Percentiles rank a stretch among this genome's conserved stretches.
phyloP scores from a whole-genome alignment of 1,140 invertebrate genomes.

The Pseudachorutes palmiensis region DNA sequence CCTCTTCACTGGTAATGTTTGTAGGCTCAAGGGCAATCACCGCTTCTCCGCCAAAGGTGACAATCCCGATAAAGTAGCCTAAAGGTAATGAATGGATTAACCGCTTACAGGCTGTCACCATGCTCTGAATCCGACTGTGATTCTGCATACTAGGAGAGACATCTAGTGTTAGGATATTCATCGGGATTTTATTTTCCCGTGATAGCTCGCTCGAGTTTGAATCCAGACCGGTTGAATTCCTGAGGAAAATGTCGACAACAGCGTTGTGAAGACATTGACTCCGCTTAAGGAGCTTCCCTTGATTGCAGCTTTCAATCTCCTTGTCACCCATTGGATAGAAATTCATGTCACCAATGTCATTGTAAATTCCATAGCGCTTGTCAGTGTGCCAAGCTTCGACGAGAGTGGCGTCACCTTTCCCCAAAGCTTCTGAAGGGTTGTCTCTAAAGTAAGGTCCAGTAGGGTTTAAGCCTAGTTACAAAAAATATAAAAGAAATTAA shows the following conservation, averaged over 20 bases:
- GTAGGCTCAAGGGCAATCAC: neutral
- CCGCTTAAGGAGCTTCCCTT: neutral
- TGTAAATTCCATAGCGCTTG: conserved; percentile 11
- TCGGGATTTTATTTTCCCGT: neutral
- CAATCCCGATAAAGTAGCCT: conserved; percentile 7
- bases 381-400: conserved; percentile 1
- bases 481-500: neutral
- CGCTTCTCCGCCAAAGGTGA: conserved; percentile 1
- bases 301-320: neutral
- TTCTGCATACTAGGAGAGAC: conserved; percentile 20
- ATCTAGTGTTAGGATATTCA: conserved; percentile 17
- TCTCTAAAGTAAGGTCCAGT: neutral
- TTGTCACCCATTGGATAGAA: conserved; percentile 3
- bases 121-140: conserved; percentile 5
- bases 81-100: conserved; percentile 2
- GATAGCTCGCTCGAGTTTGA: neutral
- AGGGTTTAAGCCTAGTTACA: neutral
- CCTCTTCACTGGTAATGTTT: neutral
- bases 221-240: neutral
- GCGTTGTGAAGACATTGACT: neutral
- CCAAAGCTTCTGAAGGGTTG: neutral
- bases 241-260: neutral
- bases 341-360: conserved; percentile 8
- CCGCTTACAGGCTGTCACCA: conserved; percentile 7
- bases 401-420: neutral